Evolutionary conservation across 2,113 vertebrate species (phyloP).

Genomic region (Myiozetetes cayanensis): DNA sequence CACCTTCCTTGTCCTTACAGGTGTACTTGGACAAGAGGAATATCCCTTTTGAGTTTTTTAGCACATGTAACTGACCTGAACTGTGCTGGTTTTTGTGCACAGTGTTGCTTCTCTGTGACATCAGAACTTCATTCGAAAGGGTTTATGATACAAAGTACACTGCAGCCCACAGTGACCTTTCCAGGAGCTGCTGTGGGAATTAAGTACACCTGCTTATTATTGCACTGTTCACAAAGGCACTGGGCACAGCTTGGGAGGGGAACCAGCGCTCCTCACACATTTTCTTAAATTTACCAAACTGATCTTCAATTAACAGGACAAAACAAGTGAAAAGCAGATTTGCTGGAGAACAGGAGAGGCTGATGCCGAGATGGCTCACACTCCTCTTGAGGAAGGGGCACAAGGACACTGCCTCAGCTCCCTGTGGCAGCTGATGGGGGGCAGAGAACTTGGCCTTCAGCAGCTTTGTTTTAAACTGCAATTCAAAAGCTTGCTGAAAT

Average conservation of each 20-base stretch:
- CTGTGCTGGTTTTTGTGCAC: neutral
- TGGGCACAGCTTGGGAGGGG: neutral
- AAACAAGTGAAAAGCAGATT: neutral
- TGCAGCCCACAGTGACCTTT: neutral
- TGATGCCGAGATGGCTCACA: neutral
- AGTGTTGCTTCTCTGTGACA: neutral
- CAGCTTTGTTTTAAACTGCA: neutral
- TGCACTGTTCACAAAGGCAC: neutral
- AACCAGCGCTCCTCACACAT: neutral
- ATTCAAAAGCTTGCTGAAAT: neutral
- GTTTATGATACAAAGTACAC: neutral
- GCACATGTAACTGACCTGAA: neutral
- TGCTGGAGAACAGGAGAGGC: neutral
- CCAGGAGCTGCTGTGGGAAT: neutral
- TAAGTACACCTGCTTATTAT: neutral
- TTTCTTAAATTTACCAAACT: neutral
- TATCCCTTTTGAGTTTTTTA: neutral
- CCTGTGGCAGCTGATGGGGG: fast-evolving
- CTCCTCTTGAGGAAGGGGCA: neutral
- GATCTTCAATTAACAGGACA: neutral
- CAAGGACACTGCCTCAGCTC: fast-evolving
- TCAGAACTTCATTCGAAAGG: neutral
- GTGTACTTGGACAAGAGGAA: neutral
- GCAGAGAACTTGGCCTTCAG: neutral
- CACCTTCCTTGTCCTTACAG: neutral